A percentile compares a stretch with the other conserved stretches of the same genome.
Evolutionary conservation across 1,140 invertebrate genomes (phyloP).

Genomic region (Mya arenaria): DNA sequence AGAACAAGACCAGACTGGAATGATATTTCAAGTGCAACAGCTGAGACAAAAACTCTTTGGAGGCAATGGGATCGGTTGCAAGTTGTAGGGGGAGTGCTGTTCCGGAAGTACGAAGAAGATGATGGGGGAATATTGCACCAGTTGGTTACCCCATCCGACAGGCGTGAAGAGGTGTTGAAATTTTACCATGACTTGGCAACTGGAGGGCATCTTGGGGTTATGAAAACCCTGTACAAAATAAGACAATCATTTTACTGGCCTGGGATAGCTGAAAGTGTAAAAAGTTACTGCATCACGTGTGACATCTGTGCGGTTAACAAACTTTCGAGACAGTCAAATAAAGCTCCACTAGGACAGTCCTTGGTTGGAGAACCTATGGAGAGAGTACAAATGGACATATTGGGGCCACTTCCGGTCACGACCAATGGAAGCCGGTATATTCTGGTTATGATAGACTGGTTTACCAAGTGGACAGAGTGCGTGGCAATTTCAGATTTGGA

Average conservation of each 20-base stretch:
- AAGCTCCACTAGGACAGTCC: not conserved
- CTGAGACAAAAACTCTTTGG: not conserved
- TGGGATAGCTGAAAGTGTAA: not conserved
- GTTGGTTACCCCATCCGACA: not conserved
- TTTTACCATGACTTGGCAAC: constrained; percentile 8
- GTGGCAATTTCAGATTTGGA: constrained; percentile 1
- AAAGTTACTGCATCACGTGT: not conserved
- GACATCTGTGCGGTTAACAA: not conserved
- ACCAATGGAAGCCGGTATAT: constrained; percentile 11
- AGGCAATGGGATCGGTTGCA: not conserved
- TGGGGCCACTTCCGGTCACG: constrained; percentile 23
- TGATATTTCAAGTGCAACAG: not conserved
- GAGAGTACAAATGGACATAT: constrained; percentile 15
- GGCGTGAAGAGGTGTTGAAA: not conserved
- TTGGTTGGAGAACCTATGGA: not conserved
- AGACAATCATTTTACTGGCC: not conserved
- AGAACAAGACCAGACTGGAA: not conserved
- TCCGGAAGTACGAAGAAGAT: not conserved
- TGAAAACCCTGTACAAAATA: not conserved
- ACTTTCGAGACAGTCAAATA: not conserved
- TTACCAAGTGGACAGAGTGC: constrained; percentile 30
- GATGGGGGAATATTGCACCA: not conserved
- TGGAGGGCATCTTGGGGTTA: not conserved
- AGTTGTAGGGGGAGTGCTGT: not conserved
- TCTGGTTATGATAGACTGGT: constrained; percentile 3